Percentiles rank a stretch among this genome's conserved stretches.
These are phyloP conservation scores for Orchesella cincta DNA, from an alignment of 1,140 invertebrate genomes.

Conservation along the genomic window DNA sequence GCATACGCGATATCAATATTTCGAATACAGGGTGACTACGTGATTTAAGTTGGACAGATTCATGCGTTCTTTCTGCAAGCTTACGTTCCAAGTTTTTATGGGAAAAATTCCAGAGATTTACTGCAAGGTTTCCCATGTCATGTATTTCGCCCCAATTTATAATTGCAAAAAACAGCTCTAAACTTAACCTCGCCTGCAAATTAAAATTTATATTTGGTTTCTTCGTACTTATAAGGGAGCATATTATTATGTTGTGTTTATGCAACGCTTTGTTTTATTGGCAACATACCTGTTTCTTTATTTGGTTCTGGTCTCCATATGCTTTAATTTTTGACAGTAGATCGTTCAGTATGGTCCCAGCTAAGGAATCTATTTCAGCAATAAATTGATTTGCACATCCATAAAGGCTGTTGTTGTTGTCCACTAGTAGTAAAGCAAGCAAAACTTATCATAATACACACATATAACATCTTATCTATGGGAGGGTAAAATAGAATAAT, in stretches of 20 bases:
- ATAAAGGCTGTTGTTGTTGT: conserved; percentile 92
- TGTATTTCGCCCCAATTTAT: conserved; percentile 42
- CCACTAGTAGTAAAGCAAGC: conserved; percentile 65
- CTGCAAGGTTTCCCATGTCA: conserved; percentile 43
- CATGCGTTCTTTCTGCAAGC: conserved; percentile 22
- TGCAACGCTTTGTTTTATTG: too few relatives aligned
- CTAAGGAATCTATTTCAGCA: conserved; percentile 75
- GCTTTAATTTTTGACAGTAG: conserved; percentile 69
- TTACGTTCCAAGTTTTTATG: conserved; percentile 44
- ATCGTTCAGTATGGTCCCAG: conserved; percentile 74
- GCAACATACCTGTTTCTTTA: conserved; percentile 53
- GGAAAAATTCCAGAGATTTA: conserved; percentile 46
- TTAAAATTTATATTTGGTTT: background rate
- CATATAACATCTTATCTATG: background rate
- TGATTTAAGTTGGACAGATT: background rate
- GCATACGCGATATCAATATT: too few relatives aligned
- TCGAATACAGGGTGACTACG: too few relatives aligned
- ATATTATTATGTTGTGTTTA: too few relatives aligned
- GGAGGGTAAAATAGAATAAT: background rate
- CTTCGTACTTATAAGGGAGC: background rate
- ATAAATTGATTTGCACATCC: conserved; percentile 85
- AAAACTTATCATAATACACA: too few relatives aligned
- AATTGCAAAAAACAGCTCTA: conserved; percentile 48
- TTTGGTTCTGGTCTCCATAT: conserved; percentile 54
- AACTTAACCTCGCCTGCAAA: conserved; percentile 38